Base-by-base conservation (phyloP, 1,140 invertebrate species). In the Eulimnadia texana region DNA sequence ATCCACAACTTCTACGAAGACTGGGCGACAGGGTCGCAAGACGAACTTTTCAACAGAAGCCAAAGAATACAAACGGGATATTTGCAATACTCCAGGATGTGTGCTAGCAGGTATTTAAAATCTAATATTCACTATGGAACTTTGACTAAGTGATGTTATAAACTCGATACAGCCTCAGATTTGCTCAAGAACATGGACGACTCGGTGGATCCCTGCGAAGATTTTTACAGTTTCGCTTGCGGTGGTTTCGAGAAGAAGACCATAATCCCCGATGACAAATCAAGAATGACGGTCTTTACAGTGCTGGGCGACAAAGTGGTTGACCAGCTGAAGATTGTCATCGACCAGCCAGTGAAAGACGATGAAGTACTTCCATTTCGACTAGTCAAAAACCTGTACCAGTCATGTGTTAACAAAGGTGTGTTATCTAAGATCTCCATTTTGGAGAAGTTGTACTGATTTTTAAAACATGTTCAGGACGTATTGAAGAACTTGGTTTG, bases 171-270 rank as follows among this genome's bases (percentile, higher is more conserved):
- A 57, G 55, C 55, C 11, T 27, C 55, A 22, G 27, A 27, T 1
- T 0, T 88, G 85, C 74, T 77, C 64, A 78, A 81, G 61, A 86
- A 84, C 66, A 91, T 93, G 85, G 86, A 93, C 67, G 71, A 68
- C 0, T 74, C 70, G 19, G 80, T 80, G 0, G 80, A 93, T 73
- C 92, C 93, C 0, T 97, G 93, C 70, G 74, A 85, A 2, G 90
- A 97, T 71, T 96, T 95, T 71, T 95, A 93, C 71, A 80, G 88
- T 68, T 95, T 84, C 68, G 84, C 90, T 0, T 95, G 91, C 47
- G 90, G 90, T 6, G 55, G n/a, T 52, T 52, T 52, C 33, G 6
- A 86, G 3, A 80, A 82, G 61, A 80, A 79, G 50, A 82, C 82
- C 1, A 77, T 79, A n/a, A 88, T 90, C 49, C 85, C 86, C 0